phyloP scores from a whole-genome alignment of 2,113 vertebrate species.

The Calidris pugnax region DNA sequence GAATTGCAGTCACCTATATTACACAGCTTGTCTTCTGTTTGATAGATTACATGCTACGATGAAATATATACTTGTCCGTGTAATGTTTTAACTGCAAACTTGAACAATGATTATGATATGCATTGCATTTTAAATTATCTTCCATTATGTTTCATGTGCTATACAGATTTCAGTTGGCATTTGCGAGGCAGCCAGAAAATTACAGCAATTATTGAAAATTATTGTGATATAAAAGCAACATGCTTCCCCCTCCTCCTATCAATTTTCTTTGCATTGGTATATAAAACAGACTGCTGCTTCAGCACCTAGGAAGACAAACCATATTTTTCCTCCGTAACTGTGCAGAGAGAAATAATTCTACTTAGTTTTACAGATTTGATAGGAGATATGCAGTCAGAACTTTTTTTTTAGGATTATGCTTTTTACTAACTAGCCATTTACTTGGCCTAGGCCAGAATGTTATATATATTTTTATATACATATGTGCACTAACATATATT shows the following conservation, averaged over 20 bases:
- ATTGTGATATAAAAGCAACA: conserved; percentile 58
- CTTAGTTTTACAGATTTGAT: background rate
- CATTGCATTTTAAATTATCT: conserved; percentile 47
- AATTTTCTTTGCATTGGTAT: conserved; percentile 24
- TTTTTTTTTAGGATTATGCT: background rate
- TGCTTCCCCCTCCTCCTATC: conserved; percentile 18
- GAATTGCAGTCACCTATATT: background rate
- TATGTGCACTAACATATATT: background rate
- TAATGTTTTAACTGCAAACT: background rate
- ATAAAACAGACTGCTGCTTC: conserved; percentile 25
- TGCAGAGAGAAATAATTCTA: background rate
- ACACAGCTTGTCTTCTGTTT: background rate
- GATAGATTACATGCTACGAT: background rate
- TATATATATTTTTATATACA: background rate
- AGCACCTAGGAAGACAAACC: background rate
- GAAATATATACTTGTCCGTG: background rate
- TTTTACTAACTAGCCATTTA: background rate
- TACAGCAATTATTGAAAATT: conserved; percentile 70
- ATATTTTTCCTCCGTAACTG: background rate
- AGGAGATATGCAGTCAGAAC: background rate
- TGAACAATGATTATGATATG: conserved; percentile 42
- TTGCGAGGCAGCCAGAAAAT: conserved; percentile 62
- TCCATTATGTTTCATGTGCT: conserved; percentile 36
- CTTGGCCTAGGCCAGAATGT: background rate
- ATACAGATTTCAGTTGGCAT: conserved; percentile 10